Evolutionary conservation across 2,113 vertebrate genomes (phyloP).

Genomic region (Okapia johnstoni): DNA sequence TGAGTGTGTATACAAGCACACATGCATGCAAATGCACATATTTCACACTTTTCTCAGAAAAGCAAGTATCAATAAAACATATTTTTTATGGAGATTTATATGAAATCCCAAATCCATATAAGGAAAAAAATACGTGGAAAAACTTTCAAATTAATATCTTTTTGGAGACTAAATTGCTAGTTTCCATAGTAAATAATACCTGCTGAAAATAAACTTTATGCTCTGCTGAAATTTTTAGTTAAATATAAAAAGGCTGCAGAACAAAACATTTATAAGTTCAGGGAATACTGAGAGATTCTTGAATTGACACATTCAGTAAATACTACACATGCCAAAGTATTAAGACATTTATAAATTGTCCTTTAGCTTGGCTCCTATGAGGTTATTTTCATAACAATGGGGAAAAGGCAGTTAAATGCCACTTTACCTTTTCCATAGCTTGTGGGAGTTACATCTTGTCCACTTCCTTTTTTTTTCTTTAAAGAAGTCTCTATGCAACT

Average conservation of each 20-base stretch:
- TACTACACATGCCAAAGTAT: neutral
- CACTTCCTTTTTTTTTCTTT: neutral
- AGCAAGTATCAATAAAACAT: neutral
- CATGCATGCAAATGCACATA: neutral
- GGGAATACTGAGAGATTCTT: neutral
- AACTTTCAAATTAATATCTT: neutral
- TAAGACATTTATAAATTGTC: neutral
- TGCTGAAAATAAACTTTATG: neutral
- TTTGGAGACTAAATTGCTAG: neutral
- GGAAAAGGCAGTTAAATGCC: neutral
- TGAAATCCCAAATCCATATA: neutral
- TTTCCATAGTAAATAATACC: neutral
- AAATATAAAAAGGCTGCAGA: neutral
- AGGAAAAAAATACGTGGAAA: neutral
- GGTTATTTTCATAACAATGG: slow-evolving; percentile 1
- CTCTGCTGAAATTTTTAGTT: neutral
- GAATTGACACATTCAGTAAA: neutral
- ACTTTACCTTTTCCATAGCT: neutral
- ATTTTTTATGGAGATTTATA: neutral
- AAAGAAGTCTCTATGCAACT: neutral
- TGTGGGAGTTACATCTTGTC: neutral
- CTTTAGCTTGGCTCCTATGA: neutral
- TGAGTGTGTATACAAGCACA: neutral
- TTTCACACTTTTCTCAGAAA: neutral
- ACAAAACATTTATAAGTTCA: neutral